These are phyloP conservation scores for Whitmania pigra DNA, from an alignment of 1,140 invertebrate species.

Conservation along the genomic window DNA sequence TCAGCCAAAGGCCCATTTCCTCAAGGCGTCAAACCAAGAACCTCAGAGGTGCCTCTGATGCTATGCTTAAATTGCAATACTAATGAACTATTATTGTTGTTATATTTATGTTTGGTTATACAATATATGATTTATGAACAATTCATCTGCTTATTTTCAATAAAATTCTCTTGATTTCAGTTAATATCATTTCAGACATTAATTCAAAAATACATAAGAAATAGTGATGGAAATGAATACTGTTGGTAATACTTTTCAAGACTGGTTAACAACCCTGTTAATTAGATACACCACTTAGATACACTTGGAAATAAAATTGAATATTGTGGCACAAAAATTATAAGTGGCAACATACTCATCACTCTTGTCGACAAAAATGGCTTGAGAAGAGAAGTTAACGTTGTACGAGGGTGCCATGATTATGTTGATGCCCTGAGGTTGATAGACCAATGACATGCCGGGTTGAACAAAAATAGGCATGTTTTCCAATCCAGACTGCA, in stretches of 20 bases:
- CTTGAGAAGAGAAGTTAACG: too few species aligned
- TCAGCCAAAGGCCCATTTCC: too few species aligned
- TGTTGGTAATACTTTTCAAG: not conserved
- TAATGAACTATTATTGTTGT: too few species aligned
- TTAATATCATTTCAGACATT: too few species aligned
- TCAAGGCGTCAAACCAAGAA: too few species aligned
- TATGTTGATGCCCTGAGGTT: slow-evolving; percentile 9
- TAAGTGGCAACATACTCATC: not conserved
- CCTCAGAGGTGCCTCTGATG: too few species aligned
- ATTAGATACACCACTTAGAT: not conserved
- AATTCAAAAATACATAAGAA: not conserved
- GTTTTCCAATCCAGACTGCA: slow-evolving; percentile 9
- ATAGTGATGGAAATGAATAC: not conserved
- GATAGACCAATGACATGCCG: not conserved
- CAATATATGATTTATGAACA: too few species aligned
- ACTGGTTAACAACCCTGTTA: not conserved
- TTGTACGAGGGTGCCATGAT: not conserved
- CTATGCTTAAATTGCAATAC: too few species aligned
- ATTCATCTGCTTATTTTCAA: too few species aligned
- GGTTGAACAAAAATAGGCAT: slow-evolving; percentile 1
- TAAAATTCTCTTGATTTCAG: too few species aligned
- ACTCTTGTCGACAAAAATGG: not conserved
- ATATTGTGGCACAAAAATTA: not conserved
- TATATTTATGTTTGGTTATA: too few species aligned
- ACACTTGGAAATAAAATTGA: not conserved